phyloP scores from a whole-genome alignment of 1,140 invertebrate genomes.

The Cepaea nemoralis region DNA sequence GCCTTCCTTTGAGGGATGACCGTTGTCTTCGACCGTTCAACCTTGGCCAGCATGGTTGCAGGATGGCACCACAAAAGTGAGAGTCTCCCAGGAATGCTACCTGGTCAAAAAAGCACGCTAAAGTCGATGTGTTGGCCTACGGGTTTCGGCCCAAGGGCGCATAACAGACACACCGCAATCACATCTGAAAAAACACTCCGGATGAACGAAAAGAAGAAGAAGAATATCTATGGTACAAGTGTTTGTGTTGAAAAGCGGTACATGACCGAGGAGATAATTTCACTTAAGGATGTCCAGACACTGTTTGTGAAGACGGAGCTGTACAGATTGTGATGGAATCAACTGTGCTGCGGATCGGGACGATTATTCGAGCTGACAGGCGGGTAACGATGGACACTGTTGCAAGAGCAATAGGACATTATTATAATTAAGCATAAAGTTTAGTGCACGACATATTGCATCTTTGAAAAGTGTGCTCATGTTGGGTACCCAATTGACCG shows the following conservation, averaged over 20 bases:
- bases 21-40: no score
- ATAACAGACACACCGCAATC: no score
- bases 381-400: conserved; percentile 7
- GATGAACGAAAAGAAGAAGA: no score
- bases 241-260: neutral
- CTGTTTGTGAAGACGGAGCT: neutral
- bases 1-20: no score
- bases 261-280: neutral
- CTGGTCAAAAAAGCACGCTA: no score
- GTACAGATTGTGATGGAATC: neutral
- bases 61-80: no score
- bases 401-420: neutral
- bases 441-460: neutral
- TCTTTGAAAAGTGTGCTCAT: neutral
- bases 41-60: no score
- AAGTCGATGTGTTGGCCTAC: no score
- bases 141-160: no score
- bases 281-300: neutral
- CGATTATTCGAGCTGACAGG: neutral
- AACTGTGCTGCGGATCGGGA: neutral
- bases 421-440: neutral
- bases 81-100: no score
- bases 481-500: neutral
- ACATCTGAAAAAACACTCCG: no score
- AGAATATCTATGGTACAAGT: no score